Evolutionary conservation across 2,113 vertebrate genomes (phyloP), one percentile per base, ranked within the genome.

Genomic region (Burhinus bistriatus): DNA sequence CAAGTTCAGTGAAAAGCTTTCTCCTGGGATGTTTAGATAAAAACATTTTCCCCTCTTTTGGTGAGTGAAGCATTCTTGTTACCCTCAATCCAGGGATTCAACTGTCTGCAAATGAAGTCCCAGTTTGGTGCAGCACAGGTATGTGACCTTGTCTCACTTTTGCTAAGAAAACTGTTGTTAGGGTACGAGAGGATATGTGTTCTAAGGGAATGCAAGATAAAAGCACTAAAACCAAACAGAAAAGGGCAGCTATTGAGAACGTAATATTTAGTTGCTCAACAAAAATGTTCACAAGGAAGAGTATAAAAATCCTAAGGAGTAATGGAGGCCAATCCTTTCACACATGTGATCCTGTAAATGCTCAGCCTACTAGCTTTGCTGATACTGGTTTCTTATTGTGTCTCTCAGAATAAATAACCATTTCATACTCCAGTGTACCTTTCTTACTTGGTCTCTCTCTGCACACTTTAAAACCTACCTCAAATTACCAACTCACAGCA

Each of bases 341-440:
- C 55, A 52, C 0, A 0, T 3, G 5, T 9, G 22, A 45, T 2
- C 11, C 57, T 15, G 20, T 9, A n/a, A 72, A 57, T 5, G 19
- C 62, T 65, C 62, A 88, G 71, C 36, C 57, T 65, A 23, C 14
- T 20, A 44, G 21, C 44, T 54, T 12, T 54, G 64, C 49, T 20
- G 12, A 9, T 16, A 32, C 7, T 6, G 42, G 23, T 30, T 59
- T 29, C 58, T 62, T 49, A 38, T 4, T 62, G 18, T 3, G 3
- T 16, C 9, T 75, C 36, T 84, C 51, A 54, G 27, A 34, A 9
- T 40, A 38, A 85, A 36, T 19, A 65, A 36, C 18, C 19, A 27
- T 27, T 83, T 64, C 5, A 1, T 40, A 40, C 25, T 45, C 44
- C 58, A n/a, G 2, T 13, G 3, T 20, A 82, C 16, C n/a, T 66